Conservation (phyloP, 2,113 vertebrate genomes). For the Poicephalus gulielmi region DNA sequence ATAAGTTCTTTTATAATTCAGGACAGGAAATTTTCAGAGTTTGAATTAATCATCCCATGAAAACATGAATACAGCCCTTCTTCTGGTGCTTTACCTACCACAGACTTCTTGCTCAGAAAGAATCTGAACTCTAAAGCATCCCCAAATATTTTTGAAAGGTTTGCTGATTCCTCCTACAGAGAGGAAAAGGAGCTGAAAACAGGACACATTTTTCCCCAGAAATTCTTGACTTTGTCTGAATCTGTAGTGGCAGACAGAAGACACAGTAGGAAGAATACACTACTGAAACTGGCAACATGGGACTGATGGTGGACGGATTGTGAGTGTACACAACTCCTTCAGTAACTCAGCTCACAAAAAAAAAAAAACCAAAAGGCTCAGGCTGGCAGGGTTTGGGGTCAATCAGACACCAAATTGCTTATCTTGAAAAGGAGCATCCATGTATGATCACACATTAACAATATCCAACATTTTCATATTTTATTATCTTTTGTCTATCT, state of each 20-base stretch:
- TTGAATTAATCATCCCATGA: background rate
- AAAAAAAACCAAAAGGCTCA: background rate
- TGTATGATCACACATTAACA: accelerated
- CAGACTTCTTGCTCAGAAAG: background rate
- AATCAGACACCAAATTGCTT: background rate
- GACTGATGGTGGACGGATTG: background rate
- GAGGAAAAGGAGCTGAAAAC: background rate
- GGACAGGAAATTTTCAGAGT: background rate
- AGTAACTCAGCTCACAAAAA: background rate
- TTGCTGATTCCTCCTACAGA: background rate
- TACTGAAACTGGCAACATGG: background rate
- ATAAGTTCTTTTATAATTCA: background rate
- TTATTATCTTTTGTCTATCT: background rate
- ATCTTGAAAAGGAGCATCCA: background rate
- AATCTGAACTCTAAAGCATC: background rate
- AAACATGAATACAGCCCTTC: background rate
- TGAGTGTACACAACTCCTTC: background rate
- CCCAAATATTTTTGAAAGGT: background rate
- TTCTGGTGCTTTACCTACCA: background rate
- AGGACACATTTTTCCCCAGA: background rate
- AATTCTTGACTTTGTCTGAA: background rate
- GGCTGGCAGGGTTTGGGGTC: background rate
- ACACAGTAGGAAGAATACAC: background rate
- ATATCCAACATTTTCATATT: background rate
- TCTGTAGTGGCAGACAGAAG: background rate